Evolutionary conservation across 2,888 invertebrate genomes (phyloP), one percentile per base, ranked within the genome.

Genomic region (Chalcis sispes): DNA sequence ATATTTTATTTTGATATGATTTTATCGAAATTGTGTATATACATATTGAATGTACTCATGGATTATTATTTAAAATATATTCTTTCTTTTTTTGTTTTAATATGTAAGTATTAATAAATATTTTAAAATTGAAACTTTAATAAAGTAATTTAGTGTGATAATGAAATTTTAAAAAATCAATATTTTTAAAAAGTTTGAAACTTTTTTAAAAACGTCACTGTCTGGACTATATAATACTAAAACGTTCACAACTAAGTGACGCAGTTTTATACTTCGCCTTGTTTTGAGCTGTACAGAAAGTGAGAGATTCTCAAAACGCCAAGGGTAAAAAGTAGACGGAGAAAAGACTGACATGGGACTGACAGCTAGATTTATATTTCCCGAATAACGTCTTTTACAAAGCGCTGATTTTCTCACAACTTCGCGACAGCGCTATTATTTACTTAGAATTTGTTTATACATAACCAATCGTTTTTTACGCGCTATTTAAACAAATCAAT

Each of bases 281-380:
- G 74, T 77, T 78, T 70, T 75, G 77, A 72, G 75, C n/a, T n/a
- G 77, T 77, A 78, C 62, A 79, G 79, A 77, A 78, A 79, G 77
- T 77, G 74, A 58, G 79, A 78, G 73, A 75, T 72, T 73, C 78
- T 69, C 65, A 75, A 77, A 77, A 77, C 64, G 71, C 74, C 74
- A 76, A 76, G 79, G 81, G 80, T 76, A 78, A 80, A 81, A 80
- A 80, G 79, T 79, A 77, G 81, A 80, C 77, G 77, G 48, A 75
- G 78, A 25, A 40, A 27, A 67, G 62, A 18, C 62, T 62, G 83
- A 83, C 83, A 75, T 79, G 72, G 80, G 81, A 82, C 82, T 84
- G 84, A 84, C 84, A 83, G 80, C 79, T 80, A 81, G 82, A 84
- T 84, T 84, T 85, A 83, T 84, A 84, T 83, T 80, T 81, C 80